Base-by-base conservation (phyloP, 2,113 vertebrate species). In the Rynchops niger region DNA sequence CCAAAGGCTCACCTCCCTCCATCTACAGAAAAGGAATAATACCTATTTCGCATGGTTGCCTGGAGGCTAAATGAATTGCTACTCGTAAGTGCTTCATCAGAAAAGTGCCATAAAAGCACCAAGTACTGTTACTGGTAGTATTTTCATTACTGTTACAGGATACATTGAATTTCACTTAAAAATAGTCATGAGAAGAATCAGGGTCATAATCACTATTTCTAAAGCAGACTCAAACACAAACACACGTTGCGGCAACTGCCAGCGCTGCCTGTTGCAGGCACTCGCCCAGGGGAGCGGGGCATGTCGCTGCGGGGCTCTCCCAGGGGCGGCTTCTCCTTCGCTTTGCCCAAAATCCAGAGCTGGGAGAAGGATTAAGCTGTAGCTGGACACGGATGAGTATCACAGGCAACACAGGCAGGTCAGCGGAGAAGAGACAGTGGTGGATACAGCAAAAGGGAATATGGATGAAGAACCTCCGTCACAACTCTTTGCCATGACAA, bases 401-500 rank as follows among this genome's bases (percentile, higher is more conserved):
- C 86, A 47, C 10, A 15, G 23, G 8, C 13, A 42, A 56, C 9
- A 11, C 50, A 3, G 58, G 53, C 49, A 50, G 21, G 12, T 5
- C 52, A 55, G 70, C 1, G 1, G 42, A 52, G 32, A 26, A 43
- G 62, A 47, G 59, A 7, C 23, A 47, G 84, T 55, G 29, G 32
- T 0, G 18, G n/a, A 4, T 21, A 15, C 15, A 20, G 76, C 0
- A 1, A 58, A 8, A 29, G 42, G 47, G 40, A 77, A 52, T 18
- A 17, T 5, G 73, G 76, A 79, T 84, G 63, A 81, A 73, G 88
- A 90, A 59, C 73, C 36, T 45, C 45, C 5, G 0, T 70, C 76
- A 73, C 23, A 15, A 78, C 42, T 11, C 81, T 96, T 95, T 86
- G 61, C 85, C 94, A 91, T 86, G 95, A 94, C 91, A 97, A 95